phyloP scores from a whole-genome alignment of 2,113 vertebrate genomes.

The Passer domesticus region DNA sequence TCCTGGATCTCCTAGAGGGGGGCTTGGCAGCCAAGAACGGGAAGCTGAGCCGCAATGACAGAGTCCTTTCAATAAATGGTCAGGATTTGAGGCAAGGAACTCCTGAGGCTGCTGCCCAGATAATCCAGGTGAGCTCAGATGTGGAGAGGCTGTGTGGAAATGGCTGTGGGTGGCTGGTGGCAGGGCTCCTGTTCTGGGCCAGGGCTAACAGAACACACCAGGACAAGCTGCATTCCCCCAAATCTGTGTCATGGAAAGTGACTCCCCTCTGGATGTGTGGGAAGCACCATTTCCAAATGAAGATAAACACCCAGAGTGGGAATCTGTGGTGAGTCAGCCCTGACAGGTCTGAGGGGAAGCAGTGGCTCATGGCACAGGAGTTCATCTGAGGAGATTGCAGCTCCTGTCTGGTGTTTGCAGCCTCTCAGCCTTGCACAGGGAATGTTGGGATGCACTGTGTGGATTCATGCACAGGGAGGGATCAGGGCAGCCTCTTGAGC shows the following conservation, averaged over 20 bases:
- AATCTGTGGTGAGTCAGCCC: slow-evolving; percentile 11
- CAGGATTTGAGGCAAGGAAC: slow-evolving; percentile 90
- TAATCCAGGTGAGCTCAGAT: slow-evolving; percentile 85
- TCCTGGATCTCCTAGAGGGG: slow-evolving; percentile 87
- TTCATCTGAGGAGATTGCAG: background rate
- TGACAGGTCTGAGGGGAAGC: background rate
- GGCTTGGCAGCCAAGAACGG: slow-evolving; percentile 90
- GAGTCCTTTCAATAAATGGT: slow-evolving; percentile 90
- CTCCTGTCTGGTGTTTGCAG: background rate
- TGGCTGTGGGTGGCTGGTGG: background rate
- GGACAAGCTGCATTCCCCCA: background rate
- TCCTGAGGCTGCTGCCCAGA: slow-evolving; percentile 90
- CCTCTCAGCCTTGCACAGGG: background rate
- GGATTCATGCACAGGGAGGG: background rate
- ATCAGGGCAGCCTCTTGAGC: background rate
- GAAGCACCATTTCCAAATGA: background rate
- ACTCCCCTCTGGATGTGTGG: background rate
- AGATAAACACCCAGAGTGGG: background rate
- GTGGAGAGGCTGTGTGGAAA: too few relatives aligned
- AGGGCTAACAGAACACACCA: background rate
- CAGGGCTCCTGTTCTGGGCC: background rate
- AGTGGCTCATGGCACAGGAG: background rate
- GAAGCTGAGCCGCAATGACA: slow-evolving; percentile 87
- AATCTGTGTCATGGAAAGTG: background rate
- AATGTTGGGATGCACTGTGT: accelerated